Evolutionary conservation across 1,140 invertebrate species (phyloP), one percentile per base, ranked within the genome.

Genomic region (Liolophura sinensis): DNA sequence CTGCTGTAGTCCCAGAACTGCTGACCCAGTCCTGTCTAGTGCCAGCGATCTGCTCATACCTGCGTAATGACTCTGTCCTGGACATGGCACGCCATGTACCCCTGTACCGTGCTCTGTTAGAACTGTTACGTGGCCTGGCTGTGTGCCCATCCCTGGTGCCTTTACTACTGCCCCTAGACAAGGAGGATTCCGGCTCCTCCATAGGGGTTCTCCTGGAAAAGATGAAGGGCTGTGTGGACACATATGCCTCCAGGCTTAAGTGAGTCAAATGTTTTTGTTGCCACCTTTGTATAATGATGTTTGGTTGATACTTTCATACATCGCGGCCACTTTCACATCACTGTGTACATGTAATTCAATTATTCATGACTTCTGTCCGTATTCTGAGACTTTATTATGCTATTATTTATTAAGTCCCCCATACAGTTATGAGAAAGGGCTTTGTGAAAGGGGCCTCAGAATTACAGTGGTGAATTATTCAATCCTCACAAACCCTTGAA

Each of bases 11-110:
- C 77, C 83, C 90, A 16, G 90, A 93, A 61, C 85, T 95, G 14
- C 78, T 97, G 0, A 88, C 90, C 27, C 88, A 91, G 74, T 96
- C 94, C 27, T 94, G 93, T 74, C 86, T 97, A 1, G 87, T 96
- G 50, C 91, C 93, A 22, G 93, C 93, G 15, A 88, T 97, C 11
- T 93, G 92, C 65, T 96, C 93, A 0, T 97, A 98, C 76, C 87
- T 98, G 27, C 88, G 93, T 71, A 97, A 98, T 78, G 95, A 97
- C 83, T 97, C 95, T 85, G 94, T 97, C 59, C 83, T 97, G 76
- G 95, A 97, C 82, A 96, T 97, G 92, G 93, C 95, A 9, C 88
- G 94, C 15, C 94, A 97, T 83, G 94, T 96, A 80, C 93, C 94
- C 11, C 86, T 97, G 55, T 97, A 97, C 84, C 88, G 92, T 78